Evolutionary conservation across 2,113 vertebrate genomes (phyloP).

Genomic region (Cryptotis parvus): DNA sequence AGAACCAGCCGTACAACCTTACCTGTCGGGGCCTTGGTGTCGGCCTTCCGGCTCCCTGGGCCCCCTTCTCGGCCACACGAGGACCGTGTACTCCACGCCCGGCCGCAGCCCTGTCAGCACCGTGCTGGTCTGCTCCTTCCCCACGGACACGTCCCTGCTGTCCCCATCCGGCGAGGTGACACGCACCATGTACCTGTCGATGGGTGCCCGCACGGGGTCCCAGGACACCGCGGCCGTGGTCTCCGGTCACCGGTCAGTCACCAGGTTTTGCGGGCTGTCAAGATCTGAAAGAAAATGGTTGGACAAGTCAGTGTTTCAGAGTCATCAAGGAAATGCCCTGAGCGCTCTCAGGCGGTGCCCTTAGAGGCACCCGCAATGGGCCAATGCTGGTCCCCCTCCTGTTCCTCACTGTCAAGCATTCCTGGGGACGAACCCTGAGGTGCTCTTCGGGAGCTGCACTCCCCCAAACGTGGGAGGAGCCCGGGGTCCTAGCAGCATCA

Average conservation of each 20-base stretch:
- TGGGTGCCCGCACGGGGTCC: conserved; percentile 87
- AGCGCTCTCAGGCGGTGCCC: no score
- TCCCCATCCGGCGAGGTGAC: conserved; percentile 88
- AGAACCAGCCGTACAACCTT: no score
- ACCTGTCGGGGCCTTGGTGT: conserved; percentile 85
- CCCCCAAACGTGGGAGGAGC: neutral
- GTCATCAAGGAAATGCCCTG: no score
- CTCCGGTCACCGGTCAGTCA: conserved; percentile 88
- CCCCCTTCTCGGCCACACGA: conserved; percentile 89
- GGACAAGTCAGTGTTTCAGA: neutral
- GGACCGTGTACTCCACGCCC: conserved; percentile 85
- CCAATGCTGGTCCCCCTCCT: no score
- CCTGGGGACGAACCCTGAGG: no score
- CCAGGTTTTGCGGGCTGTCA: conserved; percentile 84
- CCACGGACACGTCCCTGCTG: conserved; percentile 83
- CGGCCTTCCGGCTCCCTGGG: conserved; percentile 85
- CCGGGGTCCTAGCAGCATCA: neutral
- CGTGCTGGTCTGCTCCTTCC: conserved; percentile 84
- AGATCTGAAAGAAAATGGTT: conserved; percentile 71
- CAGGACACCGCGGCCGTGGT: conserved; percentile 89
- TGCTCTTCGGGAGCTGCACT: no score
- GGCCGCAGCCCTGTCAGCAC: conserved; percentile 87
- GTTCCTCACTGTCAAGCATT: no score
- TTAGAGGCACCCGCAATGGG: no score
- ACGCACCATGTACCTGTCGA: conserved; percentile 90